A percentile compares a stretch with the other conserved stretches of the same genome.
phyloP scores from a whole-genome alignment of 2,113 vertebrate species.

The Sula dactylatra region DNA sequence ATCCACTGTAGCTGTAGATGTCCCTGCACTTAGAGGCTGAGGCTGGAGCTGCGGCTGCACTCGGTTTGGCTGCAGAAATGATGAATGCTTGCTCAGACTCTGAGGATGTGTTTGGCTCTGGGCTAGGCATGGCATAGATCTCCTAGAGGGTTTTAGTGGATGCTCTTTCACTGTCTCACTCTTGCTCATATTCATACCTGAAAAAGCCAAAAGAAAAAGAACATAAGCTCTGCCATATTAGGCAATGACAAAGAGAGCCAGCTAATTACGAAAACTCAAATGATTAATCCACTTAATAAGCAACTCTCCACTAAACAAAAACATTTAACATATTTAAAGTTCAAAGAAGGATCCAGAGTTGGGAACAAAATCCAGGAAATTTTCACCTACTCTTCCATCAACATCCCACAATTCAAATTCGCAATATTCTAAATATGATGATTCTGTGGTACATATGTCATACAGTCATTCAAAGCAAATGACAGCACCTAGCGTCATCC shows the following conservation, averaged over 20 bases:
- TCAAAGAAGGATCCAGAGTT: neutral
- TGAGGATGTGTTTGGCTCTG: constrained; percentile 91
- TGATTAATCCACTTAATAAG: neutral
- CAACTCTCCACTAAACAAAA: neutral
- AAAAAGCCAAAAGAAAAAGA: neutral
- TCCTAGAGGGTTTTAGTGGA: constrained; percentile 88
- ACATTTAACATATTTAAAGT: neutral
- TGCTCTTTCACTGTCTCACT: constrained; percentile 93
- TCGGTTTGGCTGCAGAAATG: constrained; percentile 75
- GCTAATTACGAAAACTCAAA: neutral
- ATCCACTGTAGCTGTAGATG: constrained; percentile 26
- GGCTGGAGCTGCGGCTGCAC: constrained; percentile 73
- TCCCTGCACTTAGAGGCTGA: constrained; percentile 61
- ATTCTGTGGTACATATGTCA: neutral
- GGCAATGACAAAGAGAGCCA: neutral
- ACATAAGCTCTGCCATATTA: neutral
- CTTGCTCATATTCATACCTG: constrained; percentile 96
- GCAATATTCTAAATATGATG: neutral
- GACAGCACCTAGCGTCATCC: neutral
- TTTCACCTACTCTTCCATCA: neutral
- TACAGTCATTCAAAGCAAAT: neutral
- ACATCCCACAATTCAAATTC: neutral
- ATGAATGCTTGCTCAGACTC: constrained; percentile 89
- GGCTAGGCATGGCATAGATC: constrained; percentile 92
- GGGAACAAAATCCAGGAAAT: neutral